Conservation (phyloP, 2,113 vertebrate genomes). For the Isurus oxyrinchus region DNA sequence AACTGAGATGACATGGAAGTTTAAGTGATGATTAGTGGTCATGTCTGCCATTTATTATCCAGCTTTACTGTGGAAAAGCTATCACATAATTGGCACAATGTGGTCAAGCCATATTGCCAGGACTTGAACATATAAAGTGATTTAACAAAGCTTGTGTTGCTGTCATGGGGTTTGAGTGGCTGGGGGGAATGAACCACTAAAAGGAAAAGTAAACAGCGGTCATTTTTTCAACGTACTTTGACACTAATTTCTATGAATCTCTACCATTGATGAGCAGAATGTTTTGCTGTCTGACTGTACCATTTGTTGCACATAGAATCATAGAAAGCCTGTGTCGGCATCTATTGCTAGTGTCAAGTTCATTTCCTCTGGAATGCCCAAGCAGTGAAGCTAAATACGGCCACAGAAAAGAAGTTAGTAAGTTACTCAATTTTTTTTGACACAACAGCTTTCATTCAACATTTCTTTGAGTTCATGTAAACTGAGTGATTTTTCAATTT, state of each 20-base stretch:
- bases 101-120: not conserved
- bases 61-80: not conserved
- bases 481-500: not conserved
- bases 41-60: not conserved
- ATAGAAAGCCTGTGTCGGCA: not conserved
- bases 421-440: not conserved
- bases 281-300: not conserved
- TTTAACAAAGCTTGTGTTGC: not conserved
- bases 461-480: not conserved
- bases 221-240: not conserved
- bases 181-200: not conserved
- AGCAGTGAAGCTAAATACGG: not conserved
- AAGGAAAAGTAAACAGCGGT: not conserved
- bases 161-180: not conserved
- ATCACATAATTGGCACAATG: not conserved
- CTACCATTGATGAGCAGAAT: not conserved
- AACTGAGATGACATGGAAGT: not conserved
- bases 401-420: not conserved
- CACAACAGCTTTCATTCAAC: not conserved
- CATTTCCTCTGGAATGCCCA: not conserved
- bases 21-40: not conserved
- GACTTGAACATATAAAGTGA: not conserved
- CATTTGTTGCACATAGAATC: not conserved
- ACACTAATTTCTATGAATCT: not conserved
- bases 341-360: not conserved